Conservation (phyloP, 92 coral and sea anemone species). For the Phymanthus crucifer region DNA sequence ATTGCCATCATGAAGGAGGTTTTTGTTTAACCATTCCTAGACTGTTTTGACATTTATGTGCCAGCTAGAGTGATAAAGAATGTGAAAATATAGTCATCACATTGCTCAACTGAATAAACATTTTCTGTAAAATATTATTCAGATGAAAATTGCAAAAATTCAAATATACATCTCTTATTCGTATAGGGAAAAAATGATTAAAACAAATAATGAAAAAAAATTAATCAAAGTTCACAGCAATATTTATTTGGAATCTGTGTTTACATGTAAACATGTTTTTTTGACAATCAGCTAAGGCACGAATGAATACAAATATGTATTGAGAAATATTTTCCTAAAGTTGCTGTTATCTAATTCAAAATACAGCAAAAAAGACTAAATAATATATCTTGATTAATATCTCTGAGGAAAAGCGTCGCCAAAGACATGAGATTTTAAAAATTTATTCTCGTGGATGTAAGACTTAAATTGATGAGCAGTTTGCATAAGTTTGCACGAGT, state of each 20-base stretch:
- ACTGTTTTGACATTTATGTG: not conserved
- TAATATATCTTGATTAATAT: not conserved
- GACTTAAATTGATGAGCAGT: not conserved
- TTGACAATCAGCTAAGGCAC: not conserved
- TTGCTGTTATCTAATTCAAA: not conserved
- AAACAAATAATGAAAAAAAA: not conserved
- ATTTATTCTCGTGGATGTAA: not conserved
- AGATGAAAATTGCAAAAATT: too few species aligned
- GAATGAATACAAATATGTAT: not conserved
- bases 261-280: not conserved
- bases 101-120: too few species aligned
- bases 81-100: not conserved
- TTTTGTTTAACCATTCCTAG: slow-evolving; percentile 2
- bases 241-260: not conserved
- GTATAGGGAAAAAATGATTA: too few species aligned
- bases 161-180: too few species aligned
- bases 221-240: not conserved
- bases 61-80: not conserved
- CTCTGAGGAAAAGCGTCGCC: not conserved
- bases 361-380: not conserved
- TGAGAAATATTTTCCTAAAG: not conserved
- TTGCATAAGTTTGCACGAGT: not conserved
- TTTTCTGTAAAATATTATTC: too few species aligned
- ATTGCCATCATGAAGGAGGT: not conserved
- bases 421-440: not conserved